A percentile compares a stretch with the other conserved stretches of the same genome.
These are phyloP conservation scores for Nothocercus nigrocapillus DNA, from an alignment of 2,113 vertebrate genomes.

Conservation along the genomic window DNA sequence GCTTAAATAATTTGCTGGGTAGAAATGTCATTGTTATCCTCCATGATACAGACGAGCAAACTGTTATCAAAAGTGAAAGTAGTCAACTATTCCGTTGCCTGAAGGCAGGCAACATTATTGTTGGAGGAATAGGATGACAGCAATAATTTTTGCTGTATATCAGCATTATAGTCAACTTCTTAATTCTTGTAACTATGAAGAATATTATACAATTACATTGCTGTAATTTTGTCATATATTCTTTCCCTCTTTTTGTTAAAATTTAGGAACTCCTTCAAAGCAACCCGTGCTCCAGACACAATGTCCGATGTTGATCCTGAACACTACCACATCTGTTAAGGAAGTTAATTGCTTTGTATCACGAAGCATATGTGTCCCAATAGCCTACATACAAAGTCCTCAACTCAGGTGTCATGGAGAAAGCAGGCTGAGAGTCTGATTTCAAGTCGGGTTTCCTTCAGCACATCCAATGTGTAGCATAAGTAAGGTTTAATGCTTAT, in stretches of 20 bases:
- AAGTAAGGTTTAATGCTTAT: neutral
- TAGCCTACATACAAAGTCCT: neutral
- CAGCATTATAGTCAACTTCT: neutral
- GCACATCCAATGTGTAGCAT: neutral
- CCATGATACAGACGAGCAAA: neutral
- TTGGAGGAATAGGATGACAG: neutral
- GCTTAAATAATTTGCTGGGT: neutral
- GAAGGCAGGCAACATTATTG: neutral
- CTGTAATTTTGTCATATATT: neutral
- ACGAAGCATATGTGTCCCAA: neutral
- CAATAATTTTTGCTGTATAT: neutral
- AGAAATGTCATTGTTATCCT: neutral
- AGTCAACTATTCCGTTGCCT: neutral
- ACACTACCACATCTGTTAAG: neutral
- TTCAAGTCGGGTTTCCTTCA: neutral
- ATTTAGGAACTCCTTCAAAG: neutral
- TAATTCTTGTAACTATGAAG: neutral
- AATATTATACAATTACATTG: neutral
- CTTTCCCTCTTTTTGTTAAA: neutral
- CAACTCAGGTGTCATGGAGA: neutral
- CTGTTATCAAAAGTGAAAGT: neutral
- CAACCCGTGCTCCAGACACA: neutral
- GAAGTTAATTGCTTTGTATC: neutral
- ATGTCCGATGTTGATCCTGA: neutral
- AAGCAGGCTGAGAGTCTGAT: neutral